Evolutionary conservation across 1,140 invertebrate species (phyloP), one percentile per base, ranked within the genome.

Genomic region (Zaprionus ornatus): DNA sequence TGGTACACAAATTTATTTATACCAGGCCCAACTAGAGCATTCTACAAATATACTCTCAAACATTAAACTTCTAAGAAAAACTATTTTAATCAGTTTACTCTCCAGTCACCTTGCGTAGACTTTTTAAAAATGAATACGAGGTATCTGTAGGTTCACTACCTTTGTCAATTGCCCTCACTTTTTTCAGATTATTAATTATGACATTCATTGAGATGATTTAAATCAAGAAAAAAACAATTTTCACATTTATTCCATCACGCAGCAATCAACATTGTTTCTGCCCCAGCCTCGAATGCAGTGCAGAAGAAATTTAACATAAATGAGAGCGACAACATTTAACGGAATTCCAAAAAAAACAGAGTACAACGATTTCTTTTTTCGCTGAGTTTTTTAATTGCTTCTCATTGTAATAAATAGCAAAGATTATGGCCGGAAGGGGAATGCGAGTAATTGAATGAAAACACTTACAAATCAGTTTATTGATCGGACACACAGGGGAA

Each of bases 121-220:
- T 7, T 37, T 15, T 37, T 42, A 15, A 42, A 42, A 17, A 7
- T 2, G 6, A 17, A 2, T 3, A 45, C 40, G 19, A n/a, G 15
- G 40, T 45, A 45, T 17, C 40, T 1, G 3, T 45, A 0, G 3
- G n/a, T 17, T 2, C 1, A 17, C 9, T 9, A 2, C 40, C 0
- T 3, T 3, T 9, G 6, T 17, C 40, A 7, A 7, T 42, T 6
- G 10, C 4, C 0, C 12, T 13, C 35, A n/a, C 40, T 42, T n/a
- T 0, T 68, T 61, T 55, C 27, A 55, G 52, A 54, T 63, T 50
- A 74, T 74, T 74, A 62, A 69, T 35, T 62, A 50, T 70, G 72
- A 55, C 72, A 70, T 63, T 74, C 42, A 70, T 74, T 52, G 59
- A 70, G 40, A 70, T 59, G 50, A 40, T 70, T 69, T 52, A 19